A percentile compares a stretch with the other conserved stretches of the same genome.
Conservation (phyloP, 2,888 invertebrate genomes). For the Cephus sareptanus region DNA sequence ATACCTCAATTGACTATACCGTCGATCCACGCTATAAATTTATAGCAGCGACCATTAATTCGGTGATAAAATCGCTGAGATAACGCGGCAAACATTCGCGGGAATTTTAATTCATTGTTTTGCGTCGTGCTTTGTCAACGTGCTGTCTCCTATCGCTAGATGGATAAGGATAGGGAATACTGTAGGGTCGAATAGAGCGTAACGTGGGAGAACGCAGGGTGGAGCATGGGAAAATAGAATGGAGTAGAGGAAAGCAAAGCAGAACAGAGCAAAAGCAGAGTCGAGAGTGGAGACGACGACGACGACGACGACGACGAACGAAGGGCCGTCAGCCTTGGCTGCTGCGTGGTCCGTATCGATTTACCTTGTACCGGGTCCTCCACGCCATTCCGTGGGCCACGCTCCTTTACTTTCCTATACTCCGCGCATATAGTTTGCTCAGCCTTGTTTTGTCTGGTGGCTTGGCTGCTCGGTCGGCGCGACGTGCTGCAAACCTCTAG, state of each 20-base stretch:
- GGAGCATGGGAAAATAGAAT: neutral
- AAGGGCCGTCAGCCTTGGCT: constrained; percentile 37
- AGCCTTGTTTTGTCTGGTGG: neutral
- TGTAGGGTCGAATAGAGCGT: neutral
- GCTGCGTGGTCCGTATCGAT: constrained; percentile 48
- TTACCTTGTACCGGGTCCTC: constrained; percentile 37
- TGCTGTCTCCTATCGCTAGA: neutral
- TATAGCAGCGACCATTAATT: neutral
- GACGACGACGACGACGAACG: constrained; percentile 12
- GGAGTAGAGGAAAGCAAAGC: neutral
- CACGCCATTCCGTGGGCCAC: neutral
- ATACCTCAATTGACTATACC: neutral
- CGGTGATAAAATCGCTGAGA: neutral
- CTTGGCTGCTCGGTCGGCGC: neutral
- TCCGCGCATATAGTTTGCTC: neutral
- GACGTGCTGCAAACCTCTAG: neutral
- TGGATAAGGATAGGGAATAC: neutral
- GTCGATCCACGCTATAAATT: neutral
- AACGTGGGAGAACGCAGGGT: neutral
- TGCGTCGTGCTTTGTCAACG: neutral
- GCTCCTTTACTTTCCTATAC: neutral
- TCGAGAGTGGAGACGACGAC: constrained; percentile 1
- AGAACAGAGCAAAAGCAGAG: constrained; percentile 4
- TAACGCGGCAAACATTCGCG: neutral
- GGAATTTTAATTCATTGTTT: neutral